Percentiles rank a stretch among this genome's conserved stretches.
phyloP scores from a whole-genome alignment of 2,888 invertebrate species.

The Cyaniris semiargus region DNA sequence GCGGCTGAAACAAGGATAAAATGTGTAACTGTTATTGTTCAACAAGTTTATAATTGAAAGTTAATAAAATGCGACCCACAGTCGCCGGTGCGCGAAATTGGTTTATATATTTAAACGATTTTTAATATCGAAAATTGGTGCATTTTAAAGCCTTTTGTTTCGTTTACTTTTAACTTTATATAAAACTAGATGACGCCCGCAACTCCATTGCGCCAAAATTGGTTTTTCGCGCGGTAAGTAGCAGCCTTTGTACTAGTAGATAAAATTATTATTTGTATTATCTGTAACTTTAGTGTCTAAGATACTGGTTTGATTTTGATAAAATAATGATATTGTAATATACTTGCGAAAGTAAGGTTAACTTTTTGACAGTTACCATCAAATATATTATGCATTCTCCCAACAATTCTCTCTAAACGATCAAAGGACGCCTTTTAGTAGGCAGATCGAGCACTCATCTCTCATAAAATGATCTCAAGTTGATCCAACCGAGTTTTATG shows the following conservation, averaged over 20 bases:
- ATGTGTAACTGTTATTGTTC: slow-evolving; percentile 29
- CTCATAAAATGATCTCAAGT: neutral
- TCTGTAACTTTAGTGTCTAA: no score
- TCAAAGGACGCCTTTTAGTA: neutral
- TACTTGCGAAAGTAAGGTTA: no score
- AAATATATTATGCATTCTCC: neutral
- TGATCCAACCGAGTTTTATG: slow-evolving; percentile 10
- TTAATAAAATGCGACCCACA: slow-evolving; percentile 38
- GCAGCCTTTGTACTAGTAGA: no score
- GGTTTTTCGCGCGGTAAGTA: no score
- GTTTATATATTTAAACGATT: slow-evolving; percentile 36
- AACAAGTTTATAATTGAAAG: slow-evolving; percentile 38
- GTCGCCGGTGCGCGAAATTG: slow-evolving; percentile 36
- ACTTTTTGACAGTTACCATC: no score
- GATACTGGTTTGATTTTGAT: no score
- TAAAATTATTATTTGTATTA: no score
- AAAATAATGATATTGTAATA: no score
- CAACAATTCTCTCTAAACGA: neutral
- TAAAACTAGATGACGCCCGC: neutral
- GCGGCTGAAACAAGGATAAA: slow-evolving; percentile 28
- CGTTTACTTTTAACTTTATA: neutral
- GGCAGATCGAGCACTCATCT: neutral
- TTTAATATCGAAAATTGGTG: slow-evolving; percentile 38
- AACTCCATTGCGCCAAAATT: no score
- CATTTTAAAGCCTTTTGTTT: slow-evolving; percentile 26